Evolutionary conservation across 2,888 invertebrate species (phyloP).

Genomic region (Unio delphinus): DNA sequence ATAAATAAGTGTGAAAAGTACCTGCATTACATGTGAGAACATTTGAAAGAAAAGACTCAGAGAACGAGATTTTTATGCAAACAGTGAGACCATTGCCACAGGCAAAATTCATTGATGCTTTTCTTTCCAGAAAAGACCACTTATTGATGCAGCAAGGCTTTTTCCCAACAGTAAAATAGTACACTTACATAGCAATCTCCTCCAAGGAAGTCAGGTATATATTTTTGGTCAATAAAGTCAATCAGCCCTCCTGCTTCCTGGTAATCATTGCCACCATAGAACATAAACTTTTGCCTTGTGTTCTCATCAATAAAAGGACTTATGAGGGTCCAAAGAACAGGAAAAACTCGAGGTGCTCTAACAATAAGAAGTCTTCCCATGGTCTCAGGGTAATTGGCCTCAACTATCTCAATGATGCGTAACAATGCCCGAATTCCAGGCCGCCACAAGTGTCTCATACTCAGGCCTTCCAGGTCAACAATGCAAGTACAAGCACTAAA

Average conservation of each 20-base stretch:
- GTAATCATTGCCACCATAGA: slow-evolving; percentile 92
- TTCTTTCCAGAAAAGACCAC: too few species aligned
- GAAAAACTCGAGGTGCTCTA: slow-evolving; percentile 93
- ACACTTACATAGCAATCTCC: slow-evolving; percentile 85
- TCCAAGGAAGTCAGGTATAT: slow-evolving; percentile 93
- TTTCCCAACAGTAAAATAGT: neutral
- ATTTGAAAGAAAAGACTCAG: too few species aligned
- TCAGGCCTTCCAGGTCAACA: slow-evolving; percentile 93
- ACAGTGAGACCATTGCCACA: too few species aligned
- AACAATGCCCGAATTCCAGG: slow-evolving; percentile 84
- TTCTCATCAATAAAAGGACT: slow-evolving; percentile 96
- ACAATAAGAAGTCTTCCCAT: slow-evolving; percentile 92
- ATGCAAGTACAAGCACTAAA: slow-evolving; percentile 88
- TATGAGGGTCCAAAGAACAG: slow-evolving; percentile 94
- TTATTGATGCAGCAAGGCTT: too few species aligned
- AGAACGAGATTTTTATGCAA: too few species aligned
- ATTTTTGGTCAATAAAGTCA: slow-evolving; percentile 87
- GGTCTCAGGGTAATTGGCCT: slow-evolving; percentile 95
- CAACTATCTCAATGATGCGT: slow-evolving; percentile 86
- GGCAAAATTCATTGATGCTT: too few species aligned
- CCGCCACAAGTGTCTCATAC: slow-evolving; percentile 95
- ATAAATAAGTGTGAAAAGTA: too few species aligned
- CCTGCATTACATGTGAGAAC: too few species aligned
- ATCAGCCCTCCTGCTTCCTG: slow-evolving; percentile 85
- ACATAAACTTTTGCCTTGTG: slow-evolving; percentile 91